Base-by-base conservation (phyloP, 23 tunicate genomes). In the Styela clava region DNA sequence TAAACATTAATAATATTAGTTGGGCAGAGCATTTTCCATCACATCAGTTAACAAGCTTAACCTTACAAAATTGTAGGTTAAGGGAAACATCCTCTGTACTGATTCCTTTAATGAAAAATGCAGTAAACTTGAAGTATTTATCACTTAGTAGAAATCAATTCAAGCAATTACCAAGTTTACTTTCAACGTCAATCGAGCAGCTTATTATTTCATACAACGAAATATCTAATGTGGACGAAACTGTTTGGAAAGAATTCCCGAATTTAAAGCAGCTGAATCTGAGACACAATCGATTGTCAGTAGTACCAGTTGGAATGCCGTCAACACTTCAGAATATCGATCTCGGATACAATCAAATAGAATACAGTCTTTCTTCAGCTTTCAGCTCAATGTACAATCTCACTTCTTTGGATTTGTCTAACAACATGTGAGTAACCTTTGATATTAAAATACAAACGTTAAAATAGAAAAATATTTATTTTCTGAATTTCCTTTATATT, bases 351-450 rank as follows among this genome's bases (percentile, higher is more conserved):
- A 83, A 83, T 61, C n/a, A 26, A 30, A 73, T 83, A 16, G 78
- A 61, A 27, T 74, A 73, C 61, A 32, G 71, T 31, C 37, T 61
- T n/a, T 44, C 63, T 5, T 18, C 21, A n/a, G 86, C 86, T 24
- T 74, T 83, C 63, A 31, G 24, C 16, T 69, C 74, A 29, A 30
- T 83, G 73, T 73, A 28, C 2, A 73, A 74, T 29, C 73, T 83
- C 35, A 29, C 34, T 29, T 20, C 21, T 24, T 37, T 83, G 35
- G 78, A 83, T 33, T 69, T 83, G 31, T 28, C 78, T 20, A 0
- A 20, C 1, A 83, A 83, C 86, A 83, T 52, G 86, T 83, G 18
- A 73, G 73, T 21, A n/a, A n/a, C n/a, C n/a, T n/a, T n/a, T n/a
- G n/a, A n/a, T n/a, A n/a, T n/a, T n/a, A n/a, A n/a, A n/a, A n/a